Evolutionary conservation across 2,888 invertebrate genomes (phyloP), one percentile per base, ranked within the genome.

Genomic region (Plagodis dolabraria): DNA sequence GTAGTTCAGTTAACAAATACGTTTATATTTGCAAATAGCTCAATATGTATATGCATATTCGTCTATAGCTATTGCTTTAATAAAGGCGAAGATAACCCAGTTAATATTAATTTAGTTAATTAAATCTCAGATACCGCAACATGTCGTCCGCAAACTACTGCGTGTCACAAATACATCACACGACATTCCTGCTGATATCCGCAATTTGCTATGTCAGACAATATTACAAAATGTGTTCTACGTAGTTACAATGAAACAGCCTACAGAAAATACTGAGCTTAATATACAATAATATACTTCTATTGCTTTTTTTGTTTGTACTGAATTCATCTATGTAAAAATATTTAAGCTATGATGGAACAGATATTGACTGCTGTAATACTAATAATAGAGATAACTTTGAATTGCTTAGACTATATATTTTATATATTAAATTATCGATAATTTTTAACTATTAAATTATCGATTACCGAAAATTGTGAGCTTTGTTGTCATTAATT

Each of bases 101-200:
- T 36, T 43, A 43, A 11, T 33, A 36, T 12, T 42, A 46, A 36
- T 33, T 12, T 36, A 43, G n/a, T 22, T 33, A 33, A 22, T 22
- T 22, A 35, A 12, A 9, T 53, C 35, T 11, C 50, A 72, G 74
- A 79, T 77, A 83, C 77, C 76, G 67, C 77, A 82, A 62, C 67
- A 70, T 22, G 22, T 22, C 70, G 64, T 60, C 71, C 65, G 36
- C 42, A 47, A 51, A 51, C 50, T 35, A 38, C 10, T 48, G 60
- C 66, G 74, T 73, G 75, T 74, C 74, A 72, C 73, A 75, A 77
- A 76, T 76, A 72, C 64, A 68, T 69, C 63, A 53, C 58, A 36
- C 40, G 50, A 33, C 34, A 48, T 44, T 38, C 22, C 48, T 42
- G 34, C 10, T 51, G 50, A 57, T 51, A 52, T 53, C 48, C 48